Percentiles rank a stretch among this genome's conserved stretches.
Evolutionary conservation across 2,797 vertebrate species (phyloP).

Genomic region (Cottoperca gobio): DNA sequence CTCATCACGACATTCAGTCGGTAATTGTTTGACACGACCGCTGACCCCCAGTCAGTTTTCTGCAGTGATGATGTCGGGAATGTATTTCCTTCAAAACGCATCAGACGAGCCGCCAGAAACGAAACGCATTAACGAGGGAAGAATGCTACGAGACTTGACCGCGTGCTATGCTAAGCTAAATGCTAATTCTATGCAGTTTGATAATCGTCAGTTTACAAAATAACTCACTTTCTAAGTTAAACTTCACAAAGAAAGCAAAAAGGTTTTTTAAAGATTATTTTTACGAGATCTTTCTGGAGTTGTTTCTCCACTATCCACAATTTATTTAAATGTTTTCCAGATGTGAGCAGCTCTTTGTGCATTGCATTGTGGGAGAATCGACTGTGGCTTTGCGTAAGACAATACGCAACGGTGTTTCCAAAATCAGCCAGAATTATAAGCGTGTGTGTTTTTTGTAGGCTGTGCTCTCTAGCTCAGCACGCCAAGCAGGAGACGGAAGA

Average conservation of each 20-base stretch:
- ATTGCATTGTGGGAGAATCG: slow-evolving; percentile 6
- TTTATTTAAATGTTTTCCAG: background rate
- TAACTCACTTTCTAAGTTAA: background rate
- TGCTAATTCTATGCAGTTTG: background rate
- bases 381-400: background rate
- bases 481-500: slow-evolving; percentile 61
- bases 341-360: background rate
- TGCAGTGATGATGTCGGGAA: background rate
- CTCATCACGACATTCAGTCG: background rate
- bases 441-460: slow-evolving; percentile 30
- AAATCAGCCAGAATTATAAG: background rate
- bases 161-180: too few relatives aligned
- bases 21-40: background rate
- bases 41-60: background rate
- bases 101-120: background rate
- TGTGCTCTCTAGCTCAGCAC: slow-evolving; percentile 60
- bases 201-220: background rate
- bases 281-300: background rate
- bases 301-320: background rate
- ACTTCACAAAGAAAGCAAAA: background rate
- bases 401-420: background rate
- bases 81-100: background rate
- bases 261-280: too few relatives aligned
- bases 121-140: background rate
- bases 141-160: background rate